phyloP scores from a whole-genome alignment of 2,113 vertebrate genomes.

The Myanophis thanlyinensis region DNA sequence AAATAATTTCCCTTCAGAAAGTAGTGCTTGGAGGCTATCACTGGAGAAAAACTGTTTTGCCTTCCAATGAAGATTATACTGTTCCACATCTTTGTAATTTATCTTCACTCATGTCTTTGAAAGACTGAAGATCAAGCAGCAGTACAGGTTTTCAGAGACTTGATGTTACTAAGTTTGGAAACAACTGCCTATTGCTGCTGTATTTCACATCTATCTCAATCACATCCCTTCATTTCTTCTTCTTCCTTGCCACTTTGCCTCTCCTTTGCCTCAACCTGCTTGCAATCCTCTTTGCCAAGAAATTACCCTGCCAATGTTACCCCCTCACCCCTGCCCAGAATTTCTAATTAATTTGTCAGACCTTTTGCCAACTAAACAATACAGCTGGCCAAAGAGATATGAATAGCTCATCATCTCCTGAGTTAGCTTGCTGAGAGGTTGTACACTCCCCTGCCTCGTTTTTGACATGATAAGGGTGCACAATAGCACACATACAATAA shows the following conservation, averaged over 20 bases:
- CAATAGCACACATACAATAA: constrained; percentile 30
- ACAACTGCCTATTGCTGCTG: not conserved
- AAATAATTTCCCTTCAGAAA: not conserved
- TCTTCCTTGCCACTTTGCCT: not conserved
- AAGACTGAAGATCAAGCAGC: constrained; percentile 18
- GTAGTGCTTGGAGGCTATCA: not conserved
- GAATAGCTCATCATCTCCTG: constrained; percentile 32
- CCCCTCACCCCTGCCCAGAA: constrained; percentile 9
- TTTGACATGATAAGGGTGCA: constrained; percentile 11
- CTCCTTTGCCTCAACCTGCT: constrained; percentile 29
- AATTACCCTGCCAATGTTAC: constrained; percentile 11
- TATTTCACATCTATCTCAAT: constrained; percentile 18
- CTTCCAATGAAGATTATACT: constrained; percentile 39
- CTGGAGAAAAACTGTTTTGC: not conserved
- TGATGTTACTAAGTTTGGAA: constrained; percentile 39
- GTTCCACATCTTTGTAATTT: constrained; percentile 38
- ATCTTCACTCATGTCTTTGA: constrained; percentile 40
- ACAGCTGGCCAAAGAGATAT: constrained; percentile 30
- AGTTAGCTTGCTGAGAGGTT: constrained; percentile 34
- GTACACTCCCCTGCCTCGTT: not conserved
- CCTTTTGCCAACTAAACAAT: constrained; percentile 29
- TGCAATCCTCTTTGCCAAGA: not conserved
- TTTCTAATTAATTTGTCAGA: constrained; percentile 33
- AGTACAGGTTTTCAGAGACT: constrained; percentile 38
- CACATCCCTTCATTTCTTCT: not conserved